Evolutionary conservation across 2,113 vertebrate genomes (phyloP).

Genomic region (Seriola aureovittata): DNA sequence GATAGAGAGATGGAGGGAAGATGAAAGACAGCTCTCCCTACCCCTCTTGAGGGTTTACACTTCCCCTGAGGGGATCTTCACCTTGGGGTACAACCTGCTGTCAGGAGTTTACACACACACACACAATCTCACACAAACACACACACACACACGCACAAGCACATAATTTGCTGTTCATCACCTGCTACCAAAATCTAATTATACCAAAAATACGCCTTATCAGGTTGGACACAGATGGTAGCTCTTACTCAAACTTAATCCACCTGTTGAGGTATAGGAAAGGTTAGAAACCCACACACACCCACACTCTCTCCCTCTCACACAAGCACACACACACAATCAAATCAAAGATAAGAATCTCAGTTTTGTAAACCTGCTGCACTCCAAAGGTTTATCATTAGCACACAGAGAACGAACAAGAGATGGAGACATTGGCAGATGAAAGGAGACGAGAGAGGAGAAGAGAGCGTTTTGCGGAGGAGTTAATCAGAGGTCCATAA

Average conservation of each 20-base stretch:
- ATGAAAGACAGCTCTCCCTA: slow-evolving; percentile 60
- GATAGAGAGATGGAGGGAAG: slow-evolving; percentile 43
- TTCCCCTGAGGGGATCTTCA: slow-evolving; percentile 27
- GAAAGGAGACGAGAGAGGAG: slow-evolving; percentile 2
- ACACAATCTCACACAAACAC: slow-evolving; percentile 18
- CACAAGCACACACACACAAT: slow-evolving; percentile 1
- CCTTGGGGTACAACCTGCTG: slow-evolving; percentile 53
- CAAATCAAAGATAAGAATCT: slow-evolving; percentile 40
- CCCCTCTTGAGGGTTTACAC: slow-evolving; percentile 24
- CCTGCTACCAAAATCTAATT: slow-evolving; percentile 65
- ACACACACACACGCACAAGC: slow-evolving; percentile 4
- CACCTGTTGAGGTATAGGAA: slow-evolving; percentile 38
- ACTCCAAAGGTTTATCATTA: slow-evolving; percentile 22
- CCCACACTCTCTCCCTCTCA: not conserved
- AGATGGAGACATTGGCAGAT: not conserved
- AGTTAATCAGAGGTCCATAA: slow-evolving; percentile 44
- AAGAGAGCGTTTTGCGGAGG: not conserved
- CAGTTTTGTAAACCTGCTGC: slow-evolving; percentile 10
- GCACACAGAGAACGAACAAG: not conserved
- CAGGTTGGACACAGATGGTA: slow-evolving; percentile 60
- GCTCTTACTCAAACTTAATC: slow-evolving; percentile 33
- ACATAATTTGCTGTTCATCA: slow-evolving; percentile 47
- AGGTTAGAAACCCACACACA: slow-evolving; percentile 8
- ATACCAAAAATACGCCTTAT: slow-evolving; percentile 42
- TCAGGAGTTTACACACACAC: slow-evolving; percentile 20